Evolutionary conservation across 2,797 vertebrate genomes (phyloP), one percentile per base, ranked within the genome.

Genomic region (Phylloscopus collybita): DNA sequence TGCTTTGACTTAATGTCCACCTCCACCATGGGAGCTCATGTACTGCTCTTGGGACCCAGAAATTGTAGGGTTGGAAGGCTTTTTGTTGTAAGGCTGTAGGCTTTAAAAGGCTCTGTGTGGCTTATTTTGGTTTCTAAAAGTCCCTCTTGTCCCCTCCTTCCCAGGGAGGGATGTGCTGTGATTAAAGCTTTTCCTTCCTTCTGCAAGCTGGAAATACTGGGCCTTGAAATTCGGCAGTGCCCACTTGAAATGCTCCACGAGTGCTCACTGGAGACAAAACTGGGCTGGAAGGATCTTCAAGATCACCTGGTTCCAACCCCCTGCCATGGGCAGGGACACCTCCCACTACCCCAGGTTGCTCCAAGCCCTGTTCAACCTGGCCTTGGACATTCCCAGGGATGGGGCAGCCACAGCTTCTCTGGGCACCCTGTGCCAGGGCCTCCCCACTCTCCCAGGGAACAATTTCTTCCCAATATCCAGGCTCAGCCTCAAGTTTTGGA

Each of bases 311-410:
- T 44, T 11, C 64, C n/a, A 45, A 1, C 0, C 3, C 15, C 38
- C 27, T 38, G 27, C 22, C 23, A 25, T 20, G 47, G 17, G 13
- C 40, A 38, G 56, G n/a, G 47, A 47, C 29, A 86, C 2, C 13
- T 76, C 6, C n/a, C 47, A 53, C 29, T 3, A 0, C 2, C 22
- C 29, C 54, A 60, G n/a, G 32, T 0, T 29, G n/a, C 38, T 61
- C 40, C 64, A 67, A 85, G 0, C 3, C 4, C 32, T 0, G 0
- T 29, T 38, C 36, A 86, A 0, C 0, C n/a, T 14, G 38, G 13
- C 38, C n/a, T 38, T 13, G 72, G 10, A 53, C n/a, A 60, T 12
- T 53, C 23, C 23, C 72, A 60, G 27, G 16, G 53, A 66, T 59
- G 61, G 21, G 0, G 22, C n/a, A 69, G 19, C 40, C 47, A 47